Evolutionary conservation across 2,113 vertebrate species (phyloP).

Genomic region (Pithys albifrons): DNA sequence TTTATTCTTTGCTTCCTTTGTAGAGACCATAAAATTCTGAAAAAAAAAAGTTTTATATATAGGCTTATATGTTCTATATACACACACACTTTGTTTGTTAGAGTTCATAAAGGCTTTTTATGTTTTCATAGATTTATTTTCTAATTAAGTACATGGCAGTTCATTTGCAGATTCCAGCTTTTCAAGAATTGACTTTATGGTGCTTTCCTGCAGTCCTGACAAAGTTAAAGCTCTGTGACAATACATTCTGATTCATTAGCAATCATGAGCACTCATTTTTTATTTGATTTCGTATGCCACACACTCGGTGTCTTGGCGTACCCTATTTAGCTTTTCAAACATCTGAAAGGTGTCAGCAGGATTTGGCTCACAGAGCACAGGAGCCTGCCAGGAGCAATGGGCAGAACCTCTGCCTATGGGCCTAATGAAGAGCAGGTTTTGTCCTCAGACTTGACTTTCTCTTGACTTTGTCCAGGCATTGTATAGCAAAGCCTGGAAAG

Average conservation of each 20-base stretch:
- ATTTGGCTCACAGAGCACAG: neutral
- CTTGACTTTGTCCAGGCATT: neutral
- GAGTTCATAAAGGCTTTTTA: neutral
- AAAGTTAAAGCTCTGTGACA: neutral
- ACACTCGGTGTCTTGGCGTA: neutral
- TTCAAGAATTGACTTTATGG: neutral
- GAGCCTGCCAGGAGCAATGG: neutral
- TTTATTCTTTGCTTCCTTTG: neutral
- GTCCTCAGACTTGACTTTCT: neutral
- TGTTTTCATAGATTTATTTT: neutral
- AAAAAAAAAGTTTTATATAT: neutral
- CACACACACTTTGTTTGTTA: neutral
- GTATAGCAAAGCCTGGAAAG: neutral
- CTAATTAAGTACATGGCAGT: neutral
- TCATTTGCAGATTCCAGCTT: slow-evolving; percentile 7
- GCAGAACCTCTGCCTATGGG: neutral
- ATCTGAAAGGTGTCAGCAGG: neutral
- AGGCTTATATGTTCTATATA: neutral
- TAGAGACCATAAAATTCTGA: neutral
- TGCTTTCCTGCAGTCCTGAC: neutral
- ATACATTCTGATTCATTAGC: neutral
- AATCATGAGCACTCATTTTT: neutral
- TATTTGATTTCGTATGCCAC: neutral
- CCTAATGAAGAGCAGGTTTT: neutral
- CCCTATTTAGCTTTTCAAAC: neutral